Base-by-base conservation (phyloP, 1,140 invertebrate species). In the Neotoxoptera formosana region DNA sequence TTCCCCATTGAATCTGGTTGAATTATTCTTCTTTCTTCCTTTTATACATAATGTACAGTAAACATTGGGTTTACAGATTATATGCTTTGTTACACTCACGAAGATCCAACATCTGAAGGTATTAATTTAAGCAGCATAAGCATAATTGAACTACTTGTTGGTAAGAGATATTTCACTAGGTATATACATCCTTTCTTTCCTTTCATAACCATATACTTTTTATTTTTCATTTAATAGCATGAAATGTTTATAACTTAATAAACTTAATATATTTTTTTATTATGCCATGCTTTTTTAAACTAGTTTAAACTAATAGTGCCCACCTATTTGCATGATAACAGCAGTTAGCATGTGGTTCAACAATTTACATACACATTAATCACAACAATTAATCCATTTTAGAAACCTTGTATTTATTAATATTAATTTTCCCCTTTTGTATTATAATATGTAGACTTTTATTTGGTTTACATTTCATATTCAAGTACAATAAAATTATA, bases 41-140 rank as follows among this genome's bases (percentile, higher is more conserved):
- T 45, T 94, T 93, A 41, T 93, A 86, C 91, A 94, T 95, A 94
- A 95, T 96, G 95, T 96, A 96, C 96, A 96, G 96, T 91, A 84
- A 90, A 93, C 76, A 84, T 93, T 93, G 76, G 34, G 83, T 92
- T 97, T 97, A 94, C 96, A 98, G 97, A 97, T 95, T 98, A 98
- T 96, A 98, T 98, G 97, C 96, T 98, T 96, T 98, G 97, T 96
- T 98, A 98, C 96, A 98, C 97, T 95, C 97, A 98, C 96, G 97
- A 98, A 96, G 97, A 98, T 96, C 96, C 97, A 94, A 97, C 97
- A 96, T 96, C 97, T 94, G 97, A 98, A 97, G 97, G 97, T 98
- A 97, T 96, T 96, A 94, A 94, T 94, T 93, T 95, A 94, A 94
- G 94, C 94, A 94, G 94, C 94, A 94, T 95, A 94, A 94, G 94